Evolutionary conservation across 1,140 invertebrate species (phyloP).

Genomic region (Pseudomyrmex sp.): DNA sequence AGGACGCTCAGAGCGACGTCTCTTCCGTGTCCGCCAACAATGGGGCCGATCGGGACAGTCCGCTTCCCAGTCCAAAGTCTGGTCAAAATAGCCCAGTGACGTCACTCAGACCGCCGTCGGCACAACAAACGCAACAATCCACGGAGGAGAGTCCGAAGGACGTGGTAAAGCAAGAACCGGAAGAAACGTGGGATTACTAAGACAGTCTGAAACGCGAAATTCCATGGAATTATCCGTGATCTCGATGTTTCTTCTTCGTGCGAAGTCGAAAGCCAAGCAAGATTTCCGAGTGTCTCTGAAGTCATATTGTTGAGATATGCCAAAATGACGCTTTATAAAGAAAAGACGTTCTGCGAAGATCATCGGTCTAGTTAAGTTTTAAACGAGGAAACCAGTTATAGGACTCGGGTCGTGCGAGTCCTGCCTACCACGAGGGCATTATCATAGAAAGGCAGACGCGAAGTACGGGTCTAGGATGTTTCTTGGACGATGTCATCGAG

Average conservation of each 20-base stretch:
- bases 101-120: constrained; percentile 79
- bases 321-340: constrained; percentile 67
- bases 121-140: constrained; percentile 76
- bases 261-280: neutral
- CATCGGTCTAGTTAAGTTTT: constrained; percentile 79
- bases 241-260: constrained; percentile 18
- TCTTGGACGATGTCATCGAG: constrained; percentile 37
- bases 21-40: constrained; percentile 85
- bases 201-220: constrained; percentile 10
- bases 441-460: constrained; percentile 73
- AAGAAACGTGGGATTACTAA: constrained; percentile 84
- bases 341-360: constrained; percentile 47
- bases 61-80: constrained; percentile 81
- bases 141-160: constrained; percentile 81
- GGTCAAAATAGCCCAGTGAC: constrained; percentile 80
- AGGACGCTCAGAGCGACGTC: constrained; percentile 86
- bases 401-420: constrained; percentile 81
- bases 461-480: constrained; percentile 52
- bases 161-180: constrained; percentile 82
- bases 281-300: constrained; percentile 16
- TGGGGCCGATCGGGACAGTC: constrained; percentile 79
- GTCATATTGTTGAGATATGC: constrained; percentile 53
- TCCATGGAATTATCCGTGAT: constrained; percentile 32
- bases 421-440: constrained; percentile 85
- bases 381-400: constrained; percentile 83